Percentiles rank a stretch among this genome's conserved stretches.
phyloP scores from a whole-genome alignment of 2,797 vertebrate species.

The Champsocephalus esox region DNA sequence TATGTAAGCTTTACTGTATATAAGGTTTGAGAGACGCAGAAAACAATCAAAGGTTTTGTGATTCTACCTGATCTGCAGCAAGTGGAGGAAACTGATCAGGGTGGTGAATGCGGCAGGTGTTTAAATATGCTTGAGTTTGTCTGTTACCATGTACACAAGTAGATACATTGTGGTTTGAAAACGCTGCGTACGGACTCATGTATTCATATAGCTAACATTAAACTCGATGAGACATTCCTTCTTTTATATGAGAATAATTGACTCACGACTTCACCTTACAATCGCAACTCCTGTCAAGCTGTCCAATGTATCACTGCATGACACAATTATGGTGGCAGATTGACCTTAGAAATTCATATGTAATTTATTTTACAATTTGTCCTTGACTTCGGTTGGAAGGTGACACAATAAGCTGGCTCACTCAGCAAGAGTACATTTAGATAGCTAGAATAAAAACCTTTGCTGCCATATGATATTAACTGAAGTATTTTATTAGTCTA shows the following conservation, averaged over 20 bases:
- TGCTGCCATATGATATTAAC: not conserved
- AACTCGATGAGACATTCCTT: not conserved
- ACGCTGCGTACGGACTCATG: not conserved
- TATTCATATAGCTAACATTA: not conserved
- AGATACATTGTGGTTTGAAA: not conserved
- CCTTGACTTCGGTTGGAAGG: not conserved
- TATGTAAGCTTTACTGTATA: not conserved
- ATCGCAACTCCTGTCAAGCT: not conserved
- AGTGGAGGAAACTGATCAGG: not conserved
- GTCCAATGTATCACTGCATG: not conserved
- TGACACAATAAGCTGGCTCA: not conserved
- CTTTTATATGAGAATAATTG: slow-evolving; percentile 4
- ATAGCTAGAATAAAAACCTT: not conserved
- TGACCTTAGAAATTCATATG: not conserved
- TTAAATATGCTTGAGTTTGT: slow-evolving; percentile 3
- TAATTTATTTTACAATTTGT: not conserved
- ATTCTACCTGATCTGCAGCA: slow-evolving; percentile 13
- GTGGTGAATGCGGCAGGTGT: not conserved
- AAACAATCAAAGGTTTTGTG: slow-evolving; percentile 5
- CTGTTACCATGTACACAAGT: not conserved
- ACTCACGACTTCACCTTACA: not conserved
- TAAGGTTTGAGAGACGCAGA: slow-evolving; percentile 8
- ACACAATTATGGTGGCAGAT: not conserved
- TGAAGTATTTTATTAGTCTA: not conserved
- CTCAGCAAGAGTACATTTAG: not conserved